phyloP scores from a whole-genome alignment of 2,888 invertebrate species.

The Dicyrtoma fusca region DNA sequence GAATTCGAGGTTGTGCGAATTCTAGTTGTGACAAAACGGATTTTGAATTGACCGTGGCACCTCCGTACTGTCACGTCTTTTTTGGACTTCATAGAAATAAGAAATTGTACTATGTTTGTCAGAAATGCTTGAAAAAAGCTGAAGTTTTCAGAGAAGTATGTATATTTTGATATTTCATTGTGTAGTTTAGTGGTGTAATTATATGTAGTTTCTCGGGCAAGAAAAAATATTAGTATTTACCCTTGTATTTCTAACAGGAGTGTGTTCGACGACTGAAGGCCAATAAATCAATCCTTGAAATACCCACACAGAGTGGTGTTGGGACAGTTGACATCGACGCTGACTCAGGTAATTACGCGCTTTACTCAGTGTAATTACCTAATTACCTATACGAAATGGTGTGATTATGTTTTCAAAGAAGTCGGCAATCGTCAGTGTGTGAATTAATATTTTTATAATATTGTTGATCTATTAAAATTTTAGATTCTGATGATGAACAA shows the following conservation, averaged over 20 bases:
- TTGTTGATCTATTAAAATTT: not conserved
- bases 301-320: conserved; percentile 25
- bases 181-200: not conserved
- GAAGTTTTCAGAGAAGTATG: conserved; percentile 38
- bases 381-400: not conserved
- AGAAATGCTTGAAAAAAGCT: conserved; percentile 31
- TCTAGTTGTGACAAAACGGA: not conserved
- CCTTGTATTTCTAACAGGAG: conserved; percentile 19
- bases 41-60: not conserved
- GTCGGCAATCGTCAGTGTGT: too few species aligned
- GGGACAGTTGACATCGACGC: conserved; percentile 23
- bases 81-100: conserved; percentile 17
- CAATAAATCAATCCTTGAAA: conserved; percentile 26
- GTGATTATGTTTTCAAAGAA: not conserved
- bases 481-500: conserved; percentile 19
- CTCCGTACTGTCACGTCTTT: conserved; percentile 12
- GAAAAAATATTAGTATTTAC: too few species aligned
- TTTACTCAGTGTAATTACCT: too few species aligned
- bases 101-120: conserved; percentile 37
- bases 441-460: not conserved
- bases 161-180: not conserved
- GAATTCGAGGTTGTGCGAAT: conserved; percentile 14
- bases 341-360: conserved; percentile 17
- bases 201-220: too few species aligned
- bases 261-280: conserved; percentile 6